These are phyloP conservation scores for Drosophila robusta DNA, from an alignment of 2,888 invertebrate genomes.

Conservation along the genomic window DNA sequence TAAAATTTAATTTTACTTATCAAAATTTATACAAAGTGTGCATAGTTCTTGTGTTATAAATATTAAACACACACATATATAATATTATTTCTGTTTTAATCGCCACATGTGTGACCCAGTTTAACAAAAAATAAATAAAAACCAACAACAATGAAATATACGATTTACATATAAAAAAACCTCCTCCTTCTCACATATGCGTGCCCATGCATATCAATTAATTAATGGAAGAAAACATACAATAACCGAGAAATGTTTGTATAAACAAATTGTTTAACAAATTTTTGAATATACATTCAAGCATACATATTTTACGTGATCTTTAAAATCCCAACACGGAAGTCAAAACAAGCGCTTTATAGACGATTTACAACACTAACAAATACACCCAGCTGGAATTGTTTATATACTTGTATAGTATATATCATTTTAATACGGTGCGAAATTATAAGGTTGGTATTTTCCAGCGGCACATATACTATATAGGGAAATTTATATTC, in stretches of 20 bases:
- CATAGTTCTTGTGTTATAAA: constrained; percentile 54
- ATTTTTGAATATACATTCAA: constrained; percentile 9
- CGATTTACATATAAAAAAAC: constrained; percentile 54
- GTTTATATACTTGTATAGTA: constrained; percentile 25
- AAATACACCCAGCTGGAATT: constrained; percentile 24
- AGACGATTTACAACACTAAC: constrained; percentile 30
- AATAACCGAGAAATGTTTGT: constrained; percentile 63
- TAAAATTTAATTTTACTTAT: constrained; percentile 58
- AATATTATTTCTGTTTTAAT: constrained; percentile 67
- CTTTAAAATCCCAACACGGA: constrained; percentile 31
- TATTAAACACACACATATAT: constrained; percentile 24
- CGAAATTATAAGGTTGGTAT: constrained; percentile 45
- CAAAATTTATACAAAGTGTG: constrained; percentile 56
- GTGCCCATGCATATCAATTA: constrained; percentile 70
- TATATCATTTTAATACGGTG: constrained; percentile 13
- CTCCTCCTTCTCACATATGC: constrained; percentile 15
- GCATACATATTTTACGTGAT: constrained; percentile 5
- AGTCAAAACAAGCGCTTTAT: constrained; percentile 19
- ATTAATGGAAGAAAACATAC: constrained; percentile 52
- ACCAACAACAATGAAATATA: constrained; percentile 48
- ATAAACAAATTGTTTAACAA: constrained; percentile 47
- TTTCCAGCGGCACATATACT: background rate
- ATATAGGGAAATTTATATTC: background rate
- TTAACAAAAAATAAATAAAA: constrained; percentile 55
- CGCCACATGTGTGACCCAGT: constrained; percentile 79